Conservation (phyloP, 2,113 vertebrate species). For the Callaeas wilsoni region DNA sequence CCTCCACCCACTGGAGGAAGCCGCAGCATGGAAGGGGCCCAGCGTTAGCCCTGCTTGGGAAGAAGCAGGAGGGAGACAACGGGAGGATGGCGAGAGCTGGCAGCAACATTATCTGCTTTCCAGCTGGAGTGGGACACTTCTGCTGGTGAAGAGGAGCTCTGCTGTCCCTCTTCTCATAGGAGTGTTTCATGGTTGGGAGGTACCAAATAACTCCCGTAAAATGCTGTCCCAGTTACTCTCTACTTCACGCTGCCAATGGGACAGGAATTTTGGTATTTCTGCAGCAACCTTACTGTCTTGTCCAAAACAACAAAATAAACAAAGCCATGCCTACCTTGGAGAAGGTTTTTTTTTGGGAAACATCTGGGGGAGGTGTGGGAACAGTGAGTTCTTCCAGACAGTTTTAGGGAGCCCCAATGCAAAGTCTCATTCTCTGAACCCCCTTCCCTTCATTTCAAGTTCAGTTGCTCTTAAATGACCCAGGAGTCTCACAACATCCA, state of each 20-base stretch:
- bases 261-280: conserved; percentile 33
- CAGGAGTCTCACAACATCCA: neutral
- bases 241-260: neutral
- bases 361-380: neutral
- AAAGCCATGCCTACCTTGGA: neutral
- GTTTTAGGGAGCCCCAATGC: neutral
- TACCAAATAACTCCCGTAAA: conserved; percentile 44
- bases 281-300: neutral
- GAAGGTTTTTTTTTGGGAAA: neutral
- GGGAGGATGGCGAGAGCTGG: accelerated
- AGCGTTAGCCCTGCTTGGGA: accelerated
- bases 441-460: neutral
- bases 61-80: neutral
- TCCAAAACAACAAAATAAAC: conserved; percentile 29
- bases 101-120: neutral
- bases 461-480: neutral
- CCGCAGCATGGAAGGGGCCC: accelerated
- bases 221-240: neutral
- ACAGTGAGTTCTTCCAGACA: neutral
- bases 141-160: neutral
- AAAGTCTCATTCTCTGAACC: neutral
- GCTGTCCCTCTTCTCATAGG: neutral
- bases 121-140: conserved; percentile 13
- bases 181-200: conserved; percentile 53
- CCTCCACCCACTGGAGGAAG: neutral